A percentile compares a stretch with the other conserved stretches of the same genome.
These are phyloP conservation scores for Dasysyrphus tricinctus DNA, from an alignment of 2,888 invertebrate genomes.

Conservation along the genomic window DNA sequence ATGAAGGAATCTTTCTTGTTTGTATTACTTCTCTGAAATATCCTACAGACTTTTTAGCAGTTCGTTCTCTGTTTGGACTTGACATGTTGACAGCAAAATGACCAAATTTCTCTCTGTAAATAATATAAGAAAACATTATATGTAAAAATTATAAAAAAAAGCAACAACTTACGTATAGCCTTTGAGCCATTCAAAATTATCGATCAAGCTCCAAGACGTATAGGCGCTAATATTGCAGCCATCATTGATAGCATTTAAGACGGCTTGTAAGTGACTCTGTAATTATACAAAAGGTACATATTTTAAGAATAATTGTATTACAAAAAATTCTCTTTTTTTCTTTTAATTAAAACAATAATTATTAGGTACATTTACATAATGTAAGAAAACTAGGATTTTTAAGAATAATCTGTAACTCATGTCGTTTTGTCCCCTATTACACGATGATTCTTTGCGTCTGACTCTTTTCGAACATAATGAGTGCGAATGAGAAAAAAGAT, in stretches of 20 bases:
- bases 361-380: no score
- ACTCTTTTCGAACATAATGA: no score
- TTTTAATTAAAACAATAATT: no score
- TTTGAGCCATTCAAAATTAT: constrained; percentile 80
- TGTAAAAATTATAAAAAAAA: constrained; percentile 52
- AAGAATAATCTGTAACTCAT: no score
- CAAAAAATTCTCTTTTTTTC: no score
- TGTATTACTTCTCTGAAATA: constrained; percentile 85
- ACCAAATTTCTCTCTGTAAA: constrained; percentile 87
- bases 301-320: no score
- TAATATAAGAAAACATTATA: not conserved
- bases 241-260: constrained; percentile 78
- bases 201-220: constrained; percentile 80
- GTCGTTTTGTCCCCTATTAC: no score
- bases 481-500: no score
- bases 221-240: constrained; percentile 79
- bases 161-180: constrained; percentile 80
- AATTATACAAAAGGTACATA: no score
- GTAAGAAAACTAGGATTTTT: no score
- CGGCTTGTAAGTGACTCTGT: constrained; percentile 79
- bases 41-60: constrained; percentile 86
- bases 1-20: constrained; percentile 22
- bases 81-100: constrained; percentile 88
- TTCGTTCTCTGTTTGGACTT: constrained; percentile 85
- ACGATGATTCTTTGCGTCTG: no score